A percentile compares a stretch with the other conserved stretches of the same genome.
phyloP scores from a whole-genome alignment of 2,888 invertebrate genomes.

The Pammene aurita region DNA sequence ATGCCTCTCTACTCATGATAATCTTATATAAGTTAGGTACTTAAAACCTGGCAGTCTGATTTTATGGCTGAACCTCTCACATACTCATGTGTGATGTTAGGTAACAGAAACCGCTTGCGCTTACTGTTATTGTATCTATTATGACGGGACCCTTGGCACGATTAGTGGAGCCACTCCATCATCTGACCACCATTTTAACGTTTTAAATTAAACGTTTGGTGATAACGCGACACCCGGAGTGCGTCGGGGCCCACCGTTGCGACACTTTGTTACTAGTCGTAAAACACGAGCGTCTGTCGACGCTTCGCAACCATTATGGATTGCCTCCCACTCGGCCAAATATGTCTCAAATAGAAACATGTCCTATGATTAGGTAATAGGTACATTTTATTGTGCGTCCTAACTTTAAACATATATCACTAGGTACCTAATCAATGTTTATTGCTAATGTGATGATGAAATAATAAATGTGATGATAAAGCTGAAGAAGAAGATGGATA shows the following conservation, averaged over 20 bases:
- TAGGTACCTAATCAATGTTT: background rate
- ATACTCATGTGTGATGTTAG: constrained; percentile 7
- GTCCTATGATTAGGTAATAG: constrained; percentile 10
- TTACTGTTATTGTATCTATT: constrained; percentile 34
- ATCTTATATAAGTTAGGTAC: background rate
- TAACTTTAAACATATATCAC: background rate
- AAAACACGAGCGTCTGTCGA: constrained; percentile 54
- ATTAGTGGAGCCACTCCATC: constrained; percentile 68
- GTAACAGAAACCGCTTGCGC: constrained; percentile 4
- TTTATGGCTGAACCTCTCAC: background rate
- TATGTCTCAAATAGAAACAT: constrained; percentile 15
- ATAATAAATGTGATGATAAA: background rate
- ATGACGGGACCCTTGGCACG: constrained; percentile 63
- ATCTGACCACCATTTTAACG: constrained; percentile 63
- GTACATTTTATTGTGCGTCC: constrained; percentile 6
- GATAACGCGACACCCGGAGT: constrained; percentile 57
- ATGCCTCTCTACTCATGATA: background rate
- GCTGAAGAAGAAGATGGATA: too few species aligned
- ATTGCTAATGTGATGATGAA: background rate
- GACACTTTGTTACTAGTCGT: constrained; percentile 66
- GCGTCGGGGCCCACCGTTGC: constrained; percentile 59
- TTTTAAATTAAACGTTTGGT: constrained; percentile 63
- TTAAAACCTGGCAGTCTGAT: background rate
- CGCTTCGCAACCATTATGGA: constrained; percentile 37
- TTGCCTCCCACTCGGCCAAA: constrained; percentile 36